A percentile compares a stretch with the other conserved stretches of the same genome.
phyloP scores from a whole-genome alignment of 2,113 vertebrate species.

The Tapirus terrestris region DNA sequence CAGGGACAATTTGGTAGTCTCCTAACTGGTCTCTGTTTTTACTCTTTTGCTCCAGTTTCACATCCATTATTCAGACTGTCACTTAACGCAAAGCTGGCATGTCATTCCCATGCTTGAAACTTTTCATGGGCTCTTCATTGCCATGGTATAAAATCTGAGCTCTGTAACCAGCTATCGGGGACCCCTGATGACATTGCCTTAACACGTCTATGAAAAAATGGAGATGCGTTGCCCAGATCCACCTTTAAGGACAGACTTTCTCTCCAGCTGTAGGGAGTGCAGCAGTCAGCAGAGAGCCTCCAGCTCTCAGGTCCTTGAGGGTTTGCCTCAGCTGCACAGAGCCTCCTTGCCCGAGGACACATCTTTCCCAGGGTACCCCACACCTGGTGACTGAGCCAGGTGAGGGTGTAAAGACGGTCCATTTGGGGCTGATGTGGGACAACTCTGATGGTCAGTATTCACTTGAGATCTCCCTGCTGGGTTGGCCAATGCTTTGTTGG shows the following conservation, averaged over 20 bases:
- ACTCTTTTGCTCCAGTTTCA: background rate
- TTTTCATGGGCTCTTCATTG: background rate
- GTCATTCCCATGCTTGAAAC: background rate
- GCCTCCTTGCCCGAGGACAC: background rate
- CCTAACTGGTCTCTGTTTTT: background rate
- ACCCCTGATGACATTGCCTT: background rate
- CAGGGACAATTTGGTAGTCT: background rate
- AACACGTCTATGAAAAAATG: background rate
- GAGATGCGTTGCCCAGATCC: background rate
- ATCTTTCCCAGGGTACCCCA: background rate
- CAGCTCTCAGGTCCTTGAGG: background rate
- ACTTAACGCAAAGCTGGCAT: background rate
- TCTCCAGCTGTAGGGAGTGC: background rate
- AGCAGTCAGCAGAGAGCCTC: background rate
- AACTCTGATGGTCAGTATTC: too few species aligned
- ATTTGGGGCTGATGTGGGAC: background rate
- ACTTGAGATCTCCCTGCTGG: too few species aligned
- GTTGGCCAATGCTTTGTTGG: too few species aligned
- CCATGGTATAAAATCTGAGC: background rate
- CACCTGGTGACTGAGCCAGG: background rate
- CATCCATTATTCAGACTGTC: background rate
- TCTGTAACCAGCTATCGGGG: background rate
- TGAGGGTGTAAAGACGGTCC: background rate
- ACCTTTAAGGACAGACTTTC: background rate
- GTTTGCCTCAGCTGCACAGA: background rate